A percentile compares a stretch with the other conserved stretches of the same genome.
phyloP scores from a whole-genome alignment of 2,888 invertebrate genomes.

The Diaprepes abbreviatus region DNA sequence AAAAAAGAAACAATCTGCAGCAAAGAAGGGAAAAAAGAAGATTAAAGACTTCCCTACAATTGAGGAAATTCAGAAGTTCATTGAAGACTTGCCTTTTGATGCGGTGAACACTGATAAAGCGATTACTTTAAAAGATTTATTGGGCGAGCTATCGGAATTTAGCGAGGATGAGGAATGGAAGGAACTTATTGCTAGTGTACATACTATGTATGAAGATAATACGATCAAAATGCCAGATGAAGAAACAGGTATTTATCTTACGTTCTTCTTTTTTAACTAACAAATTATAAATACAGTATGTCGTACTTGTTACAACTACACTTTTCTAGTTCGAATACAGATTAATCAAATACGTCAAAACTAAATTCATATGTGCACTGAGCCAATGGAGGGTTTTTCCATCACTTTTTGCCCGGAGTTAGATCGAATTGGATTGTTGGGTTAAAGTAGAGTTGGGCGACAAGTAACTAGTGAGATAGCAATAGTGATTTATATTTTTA shows the following conservation, averaged over 20 bases:
- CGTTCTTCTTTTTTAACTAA: neutral
- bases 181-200: constrained; percentile 59
- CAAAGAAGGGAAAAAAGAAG: constrained; percentile 47
- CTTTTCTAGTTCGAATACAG: no score
- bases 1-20: constrained; percentile 32
- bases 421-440: no score
- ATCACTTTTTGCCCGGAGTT: no score
- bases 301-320: no score
- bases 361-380: no score
- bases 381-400: no score
- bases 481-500: no score
- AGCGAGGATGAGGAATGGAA: constrained; percentile 62
- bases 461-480: no score
- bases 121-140: constrained; percentile 57
- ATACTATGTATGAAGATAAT: constrained; percentile 54
- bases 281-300: no score
- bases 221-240: neutral
- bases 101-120: constrained; percentile 52
- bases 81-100: constrained; percentile 60
- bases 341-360: no score
- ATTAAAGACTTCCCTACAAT: constrained; percentile 58
- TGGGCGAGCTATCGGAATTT: constrained; percentile 59
- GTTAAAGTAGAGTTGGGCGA: no score
- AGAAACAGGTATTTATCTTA: neutral
- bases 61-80: constrained; percentile 59